Conservation (phyloP, 2,888 invertebrate species). For the Callyntrura sp. region DNA sequence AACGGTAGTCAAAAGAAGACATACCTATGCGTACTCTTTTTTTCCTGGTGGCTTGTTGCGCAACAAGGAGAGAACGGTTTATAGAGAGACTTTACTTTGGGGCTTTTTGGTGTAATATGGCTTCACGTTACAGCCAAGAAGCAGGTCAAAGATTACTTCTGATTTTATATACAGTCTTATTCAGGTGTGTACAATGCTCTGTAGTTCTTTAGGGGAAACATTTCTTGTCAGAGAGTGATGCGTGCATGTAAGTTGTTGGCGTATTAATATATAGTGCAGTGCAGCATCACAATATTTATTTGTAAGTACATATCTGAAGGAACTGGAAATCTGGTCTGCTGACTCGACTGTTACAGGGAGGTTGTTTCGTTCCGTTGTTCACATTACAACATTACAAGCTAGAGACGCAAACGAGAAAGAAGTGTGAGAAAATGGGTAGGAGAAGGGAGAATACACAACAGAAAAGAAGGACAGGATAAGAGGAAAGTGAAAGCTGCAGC, state of each 20-base stretch:
- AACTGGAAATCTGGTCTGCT: not conserved
- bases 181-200: too few species aligned
- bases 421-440: not conserved
- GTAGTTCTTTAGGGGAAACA: too few species aligned
- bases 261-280: not conserved
- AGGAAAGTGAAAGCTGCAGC: not conserved
- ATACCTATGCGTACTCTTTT: too few species aligned
- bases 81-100: not conserved
- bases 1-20: too few species aligned
- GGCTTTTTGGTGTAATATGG: not conserved
- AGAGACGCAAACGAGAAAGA: not conserved
- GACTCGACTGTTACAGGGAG: too few species aligned
- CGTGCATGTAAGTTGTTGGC: not conserved
- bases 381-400: not conserved
- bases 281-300: slow-evolving; percentile 5
- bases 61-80: too few species aligned
- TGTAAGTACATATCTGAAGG: not conserved
- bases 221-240: not conserved
- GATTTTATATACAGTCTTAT: too few species aligned
- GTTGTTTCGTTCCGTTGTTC: not conserved
- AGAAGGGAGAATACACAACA: not conserved
- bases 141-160: too few species aligned
- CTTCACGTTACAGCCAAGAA: too few species aligned
- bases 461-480: not conserved
- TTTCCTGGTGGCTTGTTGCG: too few species aligned